phyloP scores from a whole-genome alignment of 1,140 invertebrate species.

The Apis laboriosa region DNA sequence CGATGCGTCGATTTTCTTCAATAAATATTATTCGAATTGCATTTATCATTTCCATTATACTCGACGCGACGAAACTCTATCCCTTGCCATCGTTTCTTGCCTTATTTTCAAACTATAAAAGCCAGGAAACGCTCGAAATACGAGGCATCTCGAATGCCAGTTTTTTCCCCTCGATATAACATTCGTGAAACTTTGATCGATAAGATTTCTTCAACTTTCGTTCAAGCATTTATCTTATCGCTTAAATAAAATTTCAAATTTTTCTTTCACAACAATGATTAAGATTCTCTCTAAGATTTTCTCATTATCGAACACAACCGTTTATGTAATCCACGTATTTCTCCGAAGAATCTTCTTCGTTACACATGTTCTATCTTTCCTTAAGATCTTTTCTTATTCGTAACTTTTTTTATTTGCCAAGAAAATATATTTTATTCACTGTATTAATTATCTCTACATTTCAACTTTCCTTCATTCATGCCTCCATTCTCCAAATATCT shows the following conservation, averaged over 20 bases:
- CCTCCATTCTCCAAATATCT: too few relatives aligned
- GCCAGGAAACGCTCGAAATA: neutral
- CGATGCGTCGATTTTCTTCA: neutral
- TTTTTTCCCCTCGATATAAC: neutral
- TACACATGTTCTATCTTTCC: too few relatives aligned
- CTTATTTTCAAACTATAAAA: neutral
- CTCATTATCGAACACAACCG: neutral
- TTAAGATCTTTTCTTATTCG: too few relatives aligned
- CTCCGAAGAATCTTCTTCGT: too few relatives aligned
- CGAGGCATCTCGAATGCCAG: neutral
- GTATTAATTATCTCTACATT: too few relatives aligned
- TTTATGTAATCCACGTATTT: too few relatives aligned
- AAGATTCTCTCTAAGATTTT: neutral
- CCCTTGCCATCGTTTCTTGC: neutral
- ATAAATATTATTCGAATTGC: neutral
- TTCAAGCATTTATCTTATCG: slow-evolving; percentile 13
- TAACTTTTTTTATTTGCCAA: too few relatives aligned
- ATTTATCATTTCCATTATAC: neutral
- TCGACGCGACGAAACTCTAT: neutral
- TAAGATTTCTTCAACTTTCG: neutral
- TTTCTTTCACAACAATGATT: neutral
- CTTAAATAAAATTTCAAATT: neutral
- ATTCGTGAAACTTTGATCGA: neutral
- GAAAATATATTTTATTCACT: too few relatives aligned
- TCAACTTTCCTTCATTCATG: too few relatives aligned